Base-by-base conservation (phyloP, 2,888 invertebrate genomes). In the Teleiodes luculella region DNA sequence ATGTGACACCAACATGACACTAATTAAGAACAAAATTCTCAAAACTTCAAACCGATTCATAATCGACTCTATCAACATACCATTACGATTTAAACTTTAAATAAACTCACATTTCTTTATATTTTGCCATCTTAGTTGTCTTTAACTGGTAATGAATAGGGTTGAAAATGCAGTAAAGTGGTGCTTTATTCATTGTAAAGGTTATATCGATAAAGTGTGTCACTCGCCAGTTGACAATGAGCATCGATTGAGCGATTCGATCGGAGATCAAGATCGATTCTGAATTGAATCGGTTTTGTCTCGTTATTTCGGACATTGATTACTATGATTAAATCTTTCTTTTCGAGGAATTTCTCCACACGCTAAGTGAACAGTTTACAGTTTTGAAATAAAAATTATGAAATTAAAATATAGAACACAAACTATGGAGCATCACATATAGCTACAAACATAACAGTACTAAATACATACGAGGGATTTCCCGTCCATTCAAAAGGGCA, bases 171-270 rank as follows among this genome's bases (percentile, higher is more conserved):
- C 14, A 24, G 24, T 49, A 24, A 28, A 24, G 55, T 41, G 24
- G 24, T 24, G 3, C 6, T 24, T 4, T 4, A 24, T 3, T 24
- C 24, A 6, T 3, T 24, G 24, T 24, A 24, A 24, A 24, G 24
- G 24, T 24, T 14, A 13, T 24, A 49, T 36, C 36, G 49, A 49
- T 49, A 49, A 52, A 43, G 41, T 48, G 49, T 48, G 54, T 57
- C 54, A 52, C 50, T 48, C 30, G 55, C 50, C 53, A 10, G 59
- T 57, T 61, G 61, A 61, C 61, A 61, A 61, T 53, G 59, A 52
- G 52, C 53, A 49, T 45, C 54, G 61, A 61, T 59, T 57, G 59
- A 60, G 55, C 57, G 60, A 61, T 59, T 54, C 55, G 59, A 58
- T 60, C 58, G 35, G 33, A 53, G 57, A 58, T 59, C 46, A 33